Base-by-base conservation (phyloP, 2,113 vertebrate species). In the Indri indri region DNA sequence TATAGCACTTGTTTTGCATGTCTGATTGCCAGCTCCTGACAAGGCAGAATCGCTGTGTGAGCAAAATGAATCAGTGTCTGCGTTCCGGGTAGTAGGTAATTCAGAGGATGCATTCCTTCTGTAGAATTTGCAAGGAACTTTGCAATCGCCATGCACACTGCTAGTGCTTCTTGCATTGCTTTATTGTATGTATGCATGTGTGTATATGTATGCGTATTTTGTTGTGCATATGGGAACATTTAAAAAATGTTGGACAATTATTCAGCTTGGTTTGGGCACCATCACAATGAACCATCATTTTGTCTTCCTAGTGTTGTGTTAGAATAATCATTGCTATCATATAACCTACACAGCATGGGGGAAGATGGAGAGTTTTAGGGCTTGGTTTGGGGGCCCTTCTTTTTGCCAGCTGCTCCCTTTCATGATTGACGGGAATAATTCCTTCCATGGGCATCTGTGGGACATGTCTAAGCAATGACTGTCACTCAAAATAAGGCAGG, bases 21-120 rank as follows among this genome's bases (percentile, higher is more conserved):
- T 92, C 84, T 95, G 97, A 97, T 95, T 73, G 95, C 97, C 95
- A 91, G 95, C 84, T 94, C 89, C 74, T 96, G 96, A 91, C 74
- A 65, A 94, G 91, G 40, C 68, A 45, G 82, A 91, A 86, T 76
- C 23, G 74, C 97, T 59, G 23, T 79, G 79, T 73, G 88, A 94
- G 88, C 77, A 61, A n/a, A 86, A 63, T 37, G 34, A 10, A 34
- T 93, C 94, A 34, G 52, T 3, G 2, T 30, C 71, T 66, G 83
- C 16, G 20, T 93, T 74, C 74, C 32, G 70, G 90, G 65, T 17
- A 45, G 83, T 32, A 54, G 92, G 88, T 32, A 45, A 70, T 68
- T 85, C 61, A n/a, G 45, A 83, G 54, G 4, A 22, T 18, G 20
- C 0, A 12, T 34, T 70, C 20, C 4, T 94, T 88, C 23, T 30